phyloP scores from a whole-genome alignment of 2,113 vertebrate species.

The Varanus komodoensis region DNA sequence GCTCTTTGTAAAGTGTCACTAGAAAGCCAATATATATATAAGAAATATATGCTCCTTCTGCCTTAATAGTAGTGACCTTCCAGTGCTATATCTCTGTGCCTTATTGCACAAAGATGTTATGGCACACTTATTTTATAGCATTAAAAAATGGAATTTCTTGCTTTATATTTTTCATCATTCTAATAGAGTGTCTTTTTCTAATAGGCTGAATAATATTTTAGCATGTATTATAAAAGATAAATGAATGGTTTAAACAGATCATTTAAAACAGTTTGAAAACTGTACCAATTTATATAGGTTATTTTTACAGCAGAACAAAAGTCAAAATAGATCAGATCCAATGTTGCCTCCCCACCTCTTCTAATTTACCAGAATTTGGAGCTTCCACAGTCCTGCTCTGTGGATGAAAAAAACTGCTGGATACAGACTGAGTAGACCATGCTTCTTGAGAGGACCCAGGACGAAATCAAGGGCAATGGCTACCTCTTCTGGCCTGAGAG shows the following conservation, averaged over 20 bases:
- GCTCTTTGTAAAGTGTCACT: neutral
- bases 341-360: neutral
- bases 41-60: neutral
- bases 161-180: neutral
- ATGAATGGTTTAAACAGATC: neutral
- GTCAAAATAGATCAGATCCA: neutral
- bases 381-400: neutral
- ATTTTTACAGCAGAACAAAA: neutral
- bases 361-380: neutral
- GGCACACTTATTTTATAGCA: neutral
- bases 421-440: too few species aligned
- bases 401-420: too few species aligned
- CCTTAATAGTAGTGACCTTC: neutral
- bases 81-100: fast-evolving
- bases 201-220: neutral
- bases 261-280: neutral
- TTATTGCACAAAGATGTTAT: neutral
- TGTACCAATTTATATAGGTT: neutral
- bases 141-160: neutral
- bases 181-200: neutral
- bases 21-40: neutral
- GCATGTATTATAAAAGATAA: neutral
- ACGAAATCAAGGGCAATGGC: too few species aligned
- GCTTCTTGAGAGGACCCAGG: too few species aligned
- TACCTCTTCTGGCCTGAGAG: too few species aligned